These are phyloP conservation scores for Cynocephalus volans DNA, from an alignment of 2,113 vertebrate species.

Conservation along the genomic window DNA sequence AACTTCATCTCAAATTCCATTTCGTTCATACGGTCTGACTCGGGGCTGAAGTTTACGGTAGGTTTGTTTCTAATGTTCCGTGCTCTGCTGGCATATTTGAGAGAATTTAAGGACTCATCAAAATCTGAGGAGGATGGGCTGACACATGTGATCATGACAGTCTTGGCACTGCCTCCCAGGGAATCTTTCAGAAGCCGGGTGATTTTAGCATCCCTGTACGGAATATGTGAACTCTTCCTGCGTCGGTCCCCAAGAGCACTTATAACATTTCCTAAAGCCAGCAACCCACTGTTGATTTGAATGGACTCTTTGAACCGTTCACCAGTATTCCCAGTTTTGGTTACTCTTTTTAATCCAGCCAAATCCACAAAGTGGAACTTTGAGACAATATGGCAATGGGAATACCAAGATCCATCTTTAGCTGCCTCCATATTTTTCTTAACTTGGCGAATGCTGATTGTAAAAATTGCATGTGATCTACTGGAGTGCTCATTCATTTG, in stretches of 20 bases:
- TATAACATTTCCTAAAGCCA: constrained; percentile 96
- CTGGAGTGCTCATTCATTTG: constrained; percentile 94
- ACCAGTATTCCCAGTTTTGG: constrained; percentile 94
- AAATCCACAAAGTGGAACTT: constrained; percentile 97
- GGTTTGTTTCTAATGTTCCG: constrained; percentile 94
- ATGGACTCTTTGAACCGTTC: constrained; percentile 94
- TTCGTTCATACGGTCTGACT: constrained; percentile 91
- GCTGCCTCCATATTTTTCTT: constrained; percentile 73
- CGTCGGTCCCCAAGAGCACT: constrained; percentile 93
- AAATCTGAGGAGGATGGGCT: constrained; percentile 93
- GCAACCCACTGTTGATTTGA: constrained; percentile 94
- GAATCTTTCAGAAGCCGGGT: constrained; percentile 96
- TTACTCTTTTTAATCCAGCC: constrained; percentile 94
- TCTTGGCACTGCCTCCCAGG: constrained; percentile 95
- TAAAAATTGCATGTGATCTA: constrained; percentile 95
- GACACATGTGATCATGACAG: constrained; percentile 95
- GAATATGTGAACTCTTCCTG: constrained; percentile 91
- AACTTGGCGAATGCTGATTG: constrained; percentile 91
- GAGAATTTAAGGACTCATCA: constrained; percentile 94
- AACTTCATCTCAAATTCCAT: constrained; percentile 93
- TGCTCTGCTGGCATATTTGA: constrained; percentile 94
- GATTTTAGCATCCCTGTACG: constrained; percentile 96
- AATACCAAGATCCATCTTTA: constrained; percentile 79
- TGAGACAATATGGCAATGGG: constrained; percentile 87
- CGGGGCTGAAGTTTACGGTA: constrained; percentile 89